phyloP scores from a whole-genome alignment of 2,888 invertebrate genomes.

The Listrodromus nycthemerus region DNA sequence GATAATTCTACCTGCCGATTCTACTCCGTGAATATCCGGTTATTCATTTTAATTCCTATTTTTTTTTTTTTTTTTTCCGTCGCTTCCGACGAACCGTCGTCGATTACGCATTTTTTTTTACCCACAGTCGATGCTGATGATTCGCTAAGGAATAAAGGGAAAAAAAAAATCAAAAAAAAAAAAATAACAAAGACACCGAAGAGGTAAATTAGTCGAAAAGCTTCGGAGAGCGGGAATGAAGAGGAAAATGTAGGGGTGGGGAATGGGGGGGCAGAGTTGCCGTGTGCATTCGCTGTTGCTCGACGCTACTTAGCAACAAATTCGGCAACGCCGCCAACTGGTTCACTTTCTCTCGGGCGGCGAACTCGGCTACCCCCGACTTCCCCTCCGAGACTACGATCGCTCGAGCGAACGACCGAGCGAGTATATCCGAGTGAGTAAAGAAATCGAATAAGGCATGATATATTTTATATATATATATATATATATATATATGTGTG shows the following conservation, averaged over 20 bases:
- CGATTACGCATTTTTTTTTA: constrained; percentile 14
- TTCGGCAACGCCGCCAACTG: constrained; percentile 82
- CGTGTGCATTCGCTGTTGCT: constrained; percentile 59
- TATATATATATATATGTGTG: background rate
- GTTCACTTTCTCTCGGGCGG: constrained; percentile 83
- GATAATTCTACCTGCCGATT: background rate
- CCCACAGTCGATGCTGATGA: constrained; percentile 49
- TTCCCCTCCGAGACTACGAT: constrained; percentile 55
- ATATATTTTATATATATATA: background rate
- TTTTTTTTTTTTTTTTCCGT: background rate
- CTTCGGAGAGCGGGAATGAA: constrained; percentile 21
- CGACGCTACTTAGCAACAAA: constrained; percentile 73
- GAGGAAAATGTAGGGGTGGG: background rate
- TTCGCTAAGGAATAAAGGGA: constrained; percentile 6
- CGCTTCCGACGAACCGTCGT: background rate
- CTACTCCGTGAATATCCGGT: background rate
- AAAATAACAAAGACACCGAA: constrained; percentile 43
- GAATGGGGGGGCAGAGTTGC: constrained; percentile 68
- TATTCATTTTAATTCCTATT: background rate
- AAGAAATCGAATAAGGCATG: constrained; percentile 38
- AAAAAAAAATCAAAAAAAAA: background rate
- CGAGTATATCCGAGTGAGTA: constrained; percentile 23
- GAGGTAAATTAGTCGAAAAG: constrained; percentile 58
- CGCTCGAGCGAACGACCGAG: constrained; percentile 22
- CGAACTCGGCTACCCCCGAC: constrained; percentile 71